A percentile compares a stretch with the other conserved stretches of the same genome.
Conservation (phyloP, 1,140 invertebrate genomes). For the Polyergus mexicanus region DNA sequence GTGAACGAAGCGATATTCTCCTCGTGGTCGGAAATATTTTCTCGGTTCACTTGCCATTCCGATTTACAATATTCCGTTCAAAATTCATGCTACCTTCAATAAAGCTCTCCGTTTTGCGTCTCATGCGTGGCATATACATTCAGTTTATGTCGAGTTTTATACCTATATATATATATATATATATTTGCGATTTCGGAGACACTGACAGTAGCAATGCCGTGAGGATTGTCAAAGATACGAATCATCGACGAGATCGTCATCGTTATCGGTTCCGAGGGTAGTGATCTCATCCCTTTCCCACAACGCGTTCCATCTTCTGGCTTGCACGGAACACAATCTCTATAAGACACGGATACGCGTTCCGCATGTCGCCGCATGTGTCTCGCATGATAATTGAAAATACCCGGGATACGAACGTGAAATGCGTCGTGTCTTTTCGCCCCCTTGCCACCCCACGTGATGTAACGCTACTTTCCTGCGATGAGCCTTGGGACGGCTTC, state of each 20-base stretch:
- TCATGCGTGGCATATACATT: slow-evolving; percentile 51
- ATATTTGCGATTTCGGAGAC: slow-evolving; percentile 39
- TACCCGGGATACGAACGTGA: slow-evolving; percentile 70
- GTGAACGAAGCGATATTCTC: not conserved
- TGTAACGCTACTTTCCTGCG: slow-evolving; percentile 71
- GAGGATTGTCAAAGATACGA: slow-evolving; percentile 53
- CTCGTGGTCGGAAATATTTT: slow-evolving; percentile 55
- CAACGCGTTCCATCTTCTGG: slow-evolving; percentile 46
- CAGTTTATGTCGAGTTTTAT: slow-evolving; percentile 70
- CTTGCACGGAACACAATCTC: slow-evolving; percentile 68
- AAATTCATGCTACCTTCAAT: slow-evolving; percentile 72
- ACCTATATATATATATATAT: slow-evolving; percentile 2
- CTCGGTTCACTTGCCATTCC: slow-evolving; percentile 56
- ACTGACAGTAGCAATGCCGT: not conserved
- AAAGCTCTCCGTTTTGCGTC: slow-evolving; percentile 55
- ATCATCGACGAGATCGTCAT: slow-evolving; percentile 29
- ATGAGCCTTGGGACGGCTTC: not conserved
- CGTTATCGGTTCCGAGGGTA: slow-evolving; percentile 3
- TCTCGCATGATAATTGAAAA: slow-evolving; percentile 82
- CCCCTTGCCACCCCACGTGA: slow-evolving; percentile 48
- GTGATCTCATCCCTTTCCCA: slow-evolving; percentile 16
- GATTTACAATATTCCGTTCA: slow-evolving; percentile 74
- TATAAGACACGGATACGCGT: slow-evolving; percentile 72
- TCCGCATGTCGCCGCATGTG: slow-evolving; percentile 70
- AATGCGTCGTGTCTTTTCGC: slow-evolving; percentile 25